Evolutionary conservation across 2,797 vertebrate species (phyloP).

Genomic region (Dipus sagitta): DNA sequence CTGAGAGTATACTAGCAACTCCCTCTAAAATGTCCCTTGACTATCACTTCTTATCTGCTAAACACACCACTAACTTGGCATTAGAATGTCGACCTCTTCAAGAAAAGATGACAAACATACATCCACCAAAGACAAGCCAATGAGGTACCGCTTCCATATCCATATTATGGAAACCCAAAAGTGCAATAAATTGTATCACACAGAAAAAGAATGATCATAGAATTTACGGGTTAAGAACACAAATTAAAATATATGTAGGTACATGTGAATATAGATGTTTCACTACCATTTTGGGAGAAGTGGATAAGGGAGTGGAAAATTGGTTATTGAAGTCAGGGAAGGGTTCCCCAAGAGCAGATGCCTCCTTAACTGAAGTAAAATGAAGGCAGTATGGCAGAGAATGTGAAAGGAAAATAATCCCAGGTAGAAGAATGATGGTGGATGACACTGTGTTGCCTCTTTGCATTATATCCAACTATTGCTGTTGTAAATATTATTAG

Average conservation of each 20-base stretch:
- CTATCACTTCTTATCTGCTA: background rate
- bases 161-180: conserved; percentile 13
- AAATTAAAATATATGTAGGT: background rate
- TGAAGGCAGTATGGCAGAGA: background rate
- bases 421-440: background rate
- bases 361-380: background rate
- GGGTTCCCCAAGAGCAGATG: background rate
- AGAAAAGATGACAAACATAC: background rate
- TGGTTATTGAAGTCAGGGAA: background rate
- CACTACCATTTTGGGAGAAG: background rate
- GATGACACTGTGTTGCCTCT: background rate
- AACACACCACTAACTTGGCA: background rate
- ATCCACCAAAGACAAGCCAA: background rate
- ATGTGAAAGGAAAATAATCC: background rate
- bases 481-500: background rate
- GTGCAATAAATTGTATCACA: background rate
- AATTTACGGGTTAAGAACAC: background rate
- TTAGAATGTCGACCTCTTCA: background rate
- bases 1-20: background rate
- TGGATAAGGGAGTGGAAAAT: background rate
- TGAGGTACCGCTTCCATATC: background rate
- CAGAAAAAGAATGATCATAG: background rate
- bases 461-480: background rate
- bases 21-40: background rate
- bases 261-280: background rate